Conservation (phyloP, 2,888 invertebrate species). For the Tachina lurida region DNA sequence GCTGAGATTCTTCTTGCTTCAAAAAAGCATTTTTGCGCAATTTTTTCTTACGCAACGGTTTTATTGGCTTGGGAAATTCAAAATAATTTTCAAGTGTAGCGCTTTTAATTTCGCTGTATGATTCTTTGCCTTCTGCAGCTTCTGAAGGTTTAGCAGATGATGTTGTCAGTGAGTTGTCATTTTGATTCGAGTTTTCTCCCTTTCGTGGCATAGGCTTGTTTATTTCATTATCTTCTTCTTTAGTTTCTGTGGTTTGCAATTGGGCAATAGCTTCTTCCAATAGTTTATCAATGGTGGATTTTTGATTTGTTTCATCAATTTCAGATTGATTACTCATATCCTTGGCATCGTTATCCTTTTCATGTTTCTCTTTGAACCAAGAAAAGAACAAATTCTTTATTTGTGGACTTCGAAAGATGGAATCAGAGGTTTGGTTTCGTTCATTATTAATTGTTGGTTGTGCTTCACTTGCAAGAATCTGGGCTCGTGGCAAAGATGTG, state of each 20-base stretch:
- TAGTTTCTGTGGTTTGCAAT: conserved; percentile 7
- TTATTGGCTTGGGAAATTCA: conserved; percentile 76
- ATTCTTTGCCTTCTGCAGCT: conserved; percentile 78
- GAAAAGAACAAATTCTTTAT: conserved; percentile 78
- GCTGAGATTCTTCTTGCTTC: conserved; percentile 78
- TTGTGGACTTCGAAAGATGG: conserved; percentile 76
- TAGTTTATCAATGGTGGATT: conserved; percentile 74
- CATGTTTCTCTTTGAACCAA: conserved; percentile 78
- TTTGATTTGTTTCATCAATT: conserved; percentile 73
- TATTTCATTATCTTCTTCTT: conserved; percentile 34
- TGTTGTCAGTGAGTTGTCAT: conserved; percentile 62
- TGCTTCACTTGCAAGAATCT: conserved; percentile 48
- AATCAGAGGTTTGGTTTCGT: conserved; percentile 70
- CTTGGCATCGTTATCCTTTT: background rate
- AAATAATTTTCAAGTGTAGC: conserved; percentile 66
- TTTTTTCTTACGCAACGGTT: conserved; percentile 79
- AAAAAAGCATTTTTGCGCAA: conserved; percentile 77
- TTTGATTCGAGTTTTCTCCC: background rate
- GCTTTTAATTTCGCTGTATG: conserved; percentile 56
- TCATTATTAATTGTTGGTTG: conserved; percentile 72
- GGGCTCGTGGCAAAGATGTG: conserved; percentile 19
- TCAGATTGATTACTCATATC: background rate
- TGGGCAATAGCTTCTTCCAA: conserved; percentile 77
- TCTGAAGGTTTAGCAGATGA: conserved; percentile 75
- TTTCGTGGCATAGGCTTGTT: conserved; percentile 15